Base-by-base conservation (phyloP, 1,140 invertebrate species). In the Bombyx mandarina region DNA sequence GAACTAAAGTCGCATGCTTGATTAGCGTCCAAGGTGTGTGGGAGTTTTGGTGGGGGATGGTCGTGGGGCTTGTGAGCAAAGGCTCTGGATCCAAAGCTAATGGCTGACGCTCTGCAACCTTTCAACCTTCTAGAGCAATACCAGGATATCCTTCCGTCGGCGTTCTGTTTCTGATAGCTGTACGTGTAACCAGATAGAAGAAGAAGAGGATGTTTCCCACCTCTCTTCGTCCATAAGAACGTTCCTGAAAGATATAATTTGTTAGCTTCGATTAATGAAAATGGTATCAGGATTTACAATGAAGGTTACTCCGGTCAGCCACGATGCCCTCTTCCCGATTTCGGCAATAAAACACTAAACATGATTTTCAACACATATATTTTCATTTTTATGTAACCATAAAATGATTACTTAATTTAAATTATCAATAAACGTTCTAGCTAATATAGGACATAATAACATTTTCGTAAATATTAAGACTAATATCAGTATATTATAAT, bases 101-200 rank as follows among this genome's bases (percentile, higher is more conserved):
- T 76, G 0, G 83, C 83, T 0, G 82, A 74, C 0, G 82, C 77
- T 26, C 73, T 74, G 61, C 83, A 87, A 1, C 83, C 83, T 51
- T 79, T 81, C 47, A 85, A 58, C 52, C 83, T 77, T 45, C 82
- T 59, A 0, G 83, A 87, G 55, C 83, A 87, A 58, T 87, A 87
- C 83, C 83, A 87, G 8, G 80, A 79, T 26, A 84, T 60, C 18
- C 80, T 67, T 8, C 83, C 83, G 60, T 85, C 74, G 7, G 75
- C 83, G 56, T 87, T 87, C 47, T 67, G 63, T 57, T 87, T 87
- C 59, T 87, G 83, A 48, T 75, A 87, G 56, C 79, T 87, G 63
- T 83, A 86, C 0, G 82, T 85, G 59, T 75, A 86, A 1, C 81
- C 81, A 7, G 62, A 55, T 5, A 82, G 60, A 7, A 83, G 68